A percentile compares a stretch with the other conserved stretches of the same genome.
Conservation (phyloP, 2,888 invertebrate genomes). For the Caenorhabditis auriculariae region DNA sequence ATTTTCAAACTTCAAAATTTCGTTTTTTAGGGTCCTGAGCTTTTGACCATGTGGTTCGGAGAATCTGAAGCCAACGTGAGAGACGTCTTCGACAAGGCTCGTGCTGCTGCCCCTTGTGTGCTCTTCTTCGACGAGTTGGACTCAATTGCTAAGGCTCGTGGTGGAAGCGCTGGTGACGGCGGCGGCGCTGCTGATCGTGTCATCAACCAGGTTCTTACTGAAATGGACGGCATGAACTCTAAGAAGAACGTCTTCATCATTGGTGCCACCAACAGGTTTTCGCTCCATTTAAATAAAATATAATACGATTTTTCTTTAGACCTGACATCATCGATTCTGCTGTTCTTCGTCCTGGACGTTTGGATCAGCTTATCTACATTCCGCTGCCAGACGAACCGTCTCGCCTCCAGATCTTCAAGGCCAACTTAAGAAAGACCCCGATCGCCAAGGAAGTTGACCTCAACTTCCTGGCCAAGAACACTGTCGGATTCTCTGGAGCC, state of each 20-base stretch:
- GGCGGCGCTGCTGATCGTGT: constrained; percentile 96
- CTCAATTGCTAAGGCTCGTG: constrained; percentile 97
- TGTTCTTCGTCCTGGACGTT: constrained; percentile 93
- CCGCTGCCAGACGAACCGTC: constrained; percentile 98
- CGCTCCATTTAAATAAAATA: constrained; percentile 2
- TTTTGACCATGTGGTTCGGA: constrained; percentile 99
- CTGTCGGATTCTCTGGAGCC: constrained; percentile 96
- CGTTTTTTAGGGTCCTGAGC: constrained; percentile 72
- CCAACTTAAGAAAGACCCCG: constrained; percentile 66
- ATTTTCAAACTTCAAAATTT: background rate
- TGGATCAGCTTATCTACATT: constrained; percentile 99
- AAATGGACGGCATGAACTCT: constrained; percentile 99
- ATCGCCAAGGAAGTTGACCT: constrained; percentile 81
- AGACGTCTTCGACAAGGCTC: constrained; percentile 98
- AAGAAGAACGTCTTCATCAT: constrained; percentile 99
- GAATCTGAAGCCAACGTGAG: constrained; percentile 99
- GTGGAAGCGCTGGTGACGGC: constrained; percentile 70
- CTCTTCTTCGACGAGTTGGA: constrained; percentile 99
- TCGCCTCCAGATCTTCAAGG: constrained; percentile 89
- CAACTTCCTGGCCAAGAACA: constrained; percentile 71
- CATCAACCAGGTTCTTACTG: constrained; percentile 98
- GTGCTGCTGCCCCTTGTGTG: constrained; percentile 97
- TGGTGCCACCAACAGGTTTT: constrained; percentile 82
- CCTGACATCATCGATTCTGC: constrained; percentile 98
- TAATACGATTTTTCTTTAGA: constrained; percentile 57